phyloP scores from a whole-genome alignment of 2,797 vertebrate species.

The Orientallactaga sibirica region DNA sequence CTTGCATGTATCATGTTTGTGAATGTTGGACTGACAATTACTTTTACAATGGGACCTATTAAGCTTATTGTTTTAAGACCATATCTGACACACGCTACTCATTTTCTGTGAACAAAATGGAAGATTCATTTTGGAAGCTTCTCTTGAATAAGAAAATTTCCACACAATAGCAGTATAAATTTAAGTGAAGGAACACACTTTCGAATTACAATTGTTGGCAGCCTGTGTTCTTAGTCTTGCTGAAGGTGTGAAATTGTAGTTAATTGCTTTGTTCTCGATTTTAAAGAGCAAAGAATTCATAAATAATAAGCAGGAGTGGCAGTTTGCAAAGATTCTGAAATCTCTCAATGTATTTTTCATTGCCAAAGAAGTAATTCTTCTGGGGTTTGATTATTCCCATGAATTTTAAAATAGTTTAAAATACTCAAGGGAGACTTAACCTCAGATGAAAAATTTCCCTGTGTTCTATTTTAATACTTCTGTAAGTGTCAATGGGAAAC shows the following conservation, averaged over 20 bases:
- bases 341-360: conserved; percentile 66
- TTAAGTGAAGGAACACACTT: conserved; percentile 72
- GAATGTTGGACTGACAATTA: background rate
- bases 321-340: conserved; percentile 72
- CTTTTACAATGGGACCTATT: background rate
- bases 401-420: conserved; percentile 78
- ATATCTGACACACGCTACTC: background rate
- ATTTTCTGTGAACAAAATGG: conserved; percentile 57
- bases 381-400: conserved; percentile 70
- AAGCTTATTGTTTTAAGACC: conserved; percentile 67
- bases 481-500: conserved; percentile 26
- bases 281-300: conserved; percentile 80
- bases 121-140: conserved; percentile 68
- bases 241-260: conserved; percentile 79
- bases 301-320: conserved; percentile 79
- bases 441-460: conserved; percentile 63
- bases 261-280: conserved; percentile 83
- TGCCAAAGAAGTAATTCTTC: conserved; percentile 75
- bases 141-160: conserved; percentile 69
- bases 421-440: conserved; percentile 59
- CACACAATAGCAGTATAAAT: conserved; percentile 74
- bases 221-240: conserved; percentile 68
- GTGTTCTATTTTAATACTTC: conserved; percentile 36
- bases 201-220: conserved; percentile 73
- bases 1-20: background rate